Evolutionary conservation across 2,113 vertebrate species (phyloP).

Genomic region (Reinhardtius hippoglossoides): DNA sequence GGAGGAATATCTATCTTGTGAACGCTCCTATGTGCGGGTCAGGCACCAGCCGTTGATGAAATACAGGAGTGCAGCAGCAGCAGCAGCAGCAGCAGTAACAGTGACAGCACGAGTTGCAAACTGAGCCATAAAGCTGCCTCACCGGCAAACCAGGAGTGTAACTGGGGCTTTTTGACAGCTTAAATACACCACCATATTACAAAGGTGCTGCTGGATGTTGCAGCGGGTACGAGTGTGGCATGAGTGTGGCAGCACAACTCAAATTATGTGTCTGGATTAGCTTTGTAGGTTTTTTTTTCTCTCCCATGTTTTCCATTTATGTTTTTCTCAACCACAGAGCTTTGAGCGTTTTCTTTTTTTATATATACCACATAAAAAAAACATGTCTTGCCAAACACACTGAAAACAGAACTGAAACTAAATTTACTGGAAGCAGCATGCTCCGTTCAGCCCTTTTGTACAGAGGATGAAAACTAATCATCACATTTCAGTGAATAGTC

Average conservation of each 20-base stretch:
- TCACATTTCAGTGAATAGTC: background rate
- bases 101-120: conserved; percentile 15
- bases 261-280: conserved; percentile 12
- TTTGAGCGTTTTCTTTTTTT: background rate
- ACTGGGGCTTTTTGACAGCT: conserved; percentile 27
- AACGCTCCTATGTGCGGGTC: conserved; percentile 13
- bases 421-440: conserved; percentile 11
- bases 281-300: conserved; percentile 1
- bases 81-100: conserved; percentile 20
- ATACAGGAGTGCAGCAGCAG: conserved; percentile 26
- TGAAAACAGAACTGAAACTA: conserved; percentile 60
- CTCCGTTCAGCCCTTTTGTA: conserved; percentile 11
- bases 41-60: conserved; percentile 38
- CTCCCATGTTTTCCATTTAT: conserved; percentile 7
- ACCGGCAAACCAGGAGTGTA: conserved; percentile 12
- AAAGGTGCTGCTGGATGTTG: conserved; percentile 23
- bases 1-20: conserved; percentile 19
- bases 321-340: background rate
- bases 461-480: background rate
- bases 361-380: background rate
- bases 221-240: conserved; percentile 8
- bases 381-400: conserved; percentile 26
- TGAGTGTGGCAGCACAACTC: background rate
- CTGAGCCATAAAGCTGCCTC: conserved; percentile 42
- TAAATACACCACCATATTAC: conserved; percentile 42